Conservation (phyloP, 2,113 vertebrate species). For the Eleginops maclovinus region DNA sequence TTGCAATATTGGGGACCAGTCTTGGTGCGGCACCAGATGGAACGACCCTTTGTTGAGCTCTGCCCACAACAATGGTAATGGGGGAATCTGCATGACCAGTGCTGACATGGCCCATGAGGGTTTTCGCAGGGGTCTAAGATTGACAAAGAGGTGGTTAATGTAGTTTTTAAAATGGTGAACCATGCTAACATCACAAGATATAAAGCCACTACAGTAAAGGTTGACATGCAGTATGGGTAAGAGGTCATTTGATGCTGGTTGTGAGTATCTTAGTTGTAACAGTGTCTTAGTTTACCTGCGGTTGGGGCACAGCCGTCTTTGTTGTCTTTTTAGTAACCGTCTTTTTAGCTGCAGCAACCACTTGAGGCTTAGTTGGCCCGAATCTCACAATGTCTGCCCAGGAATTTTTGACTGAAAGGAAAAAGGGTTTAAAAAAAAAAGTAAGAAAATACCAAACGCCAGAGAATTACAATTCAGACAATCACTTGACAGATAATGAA, state of each 20-base stretch:
- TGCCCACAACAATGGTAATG: conserved; percentile 85
- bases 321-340: conserved; percentile 5
- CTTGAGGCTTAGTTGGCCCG: conserved; percentile 82
- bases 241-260: not conserved
- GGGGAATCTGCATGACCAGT: conserved; percentile 93
- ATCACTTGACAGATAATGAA: too few species aligned
- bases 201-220: not conserved
- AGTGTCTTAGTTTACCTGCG: conserved; percentile 75
- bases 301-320: conserved; percentile 64
- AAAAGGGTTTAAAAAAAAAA: not conserved
- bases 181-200: not conserved
- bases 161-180: not conserved
- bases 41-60: conserved; percentile 77
- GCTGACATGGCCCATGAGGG: conserved; percentile 74
- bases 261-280: too few species aligned
- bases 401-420: conserved; percentile 79
- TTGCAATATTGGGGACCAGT: conserved; percentile 78
- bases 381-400: conserved; percentile 90
- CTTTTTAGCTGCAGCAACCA: conserved; percentile 63
- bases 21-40: conserved; percentile 80
- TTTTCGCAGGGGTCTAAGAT: conserved; percentile 84
- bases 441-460: too few species aligned
- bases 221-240: too few species aligned
- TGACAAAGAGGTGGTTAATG: not conserved
- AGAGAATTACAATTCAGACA: too few species aligned